Evolutionary conservation across 2,113 vertebrate genomes (phyloP).

Genomic region (Patagioenas fasciata): DNA sequence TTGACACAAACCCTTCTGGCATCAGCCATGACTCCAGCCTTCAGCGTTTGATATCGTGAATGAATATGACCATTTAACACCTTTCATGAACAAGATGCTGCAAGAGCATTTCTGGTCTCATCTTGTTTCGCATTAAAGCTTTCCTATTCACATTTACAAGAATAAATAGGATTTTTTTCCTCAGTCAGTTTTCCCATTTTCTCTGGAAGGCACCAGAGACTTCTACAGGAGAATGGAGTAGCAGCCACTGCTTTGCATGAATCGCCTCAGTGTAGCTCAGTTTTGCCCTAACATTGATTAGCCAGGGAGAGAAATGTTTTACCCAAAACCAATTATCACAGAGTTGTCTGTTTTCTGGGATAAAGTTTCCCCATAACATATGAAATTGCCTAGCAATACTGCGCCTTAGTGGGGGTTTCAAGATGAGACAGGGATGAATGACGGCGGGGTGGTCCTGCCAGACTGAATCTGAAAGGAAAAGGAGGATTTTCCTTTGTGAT

Average conservation of each 20-base stretch:
- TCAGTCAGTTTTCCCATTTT: not conserved
- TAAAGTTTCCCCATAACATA: not conserved
- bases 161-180: not conserved
- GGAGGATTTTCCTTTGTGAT: not conserved
- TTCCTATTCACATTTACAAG: not conserved
- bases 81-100: not conserved
- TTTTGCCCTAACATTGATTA: not conserved
- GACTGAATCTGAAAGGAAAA: conserved; percentile 1
- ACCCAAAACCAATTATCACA: not conserved
- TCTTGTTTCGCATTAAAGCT: not conserved
- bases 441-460: not conserved
- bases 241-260: not conserved
- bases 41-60: not conserved
- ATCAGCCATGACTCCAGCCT: not conserved
- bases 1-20: not conserved
- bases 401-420: not conserved
- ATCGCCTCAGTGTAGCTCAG: fast-evolving
- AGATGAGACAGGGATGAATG: not conserved
- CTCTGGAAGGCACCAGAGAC: not conserved
- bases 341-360: not conserved
- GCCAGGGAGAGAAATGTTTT: not conserved
- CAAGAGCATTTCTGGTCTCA: not conserved
- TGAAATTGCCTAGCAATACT: not conserved
- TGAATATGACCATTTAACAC: not conserved
- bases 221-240: not conserved